Evolutionary conservation across 2,113 vertebrate species (phyloP), one percentile per base, ranked within the genome.

Genomic region (Channa argus): DNA sequence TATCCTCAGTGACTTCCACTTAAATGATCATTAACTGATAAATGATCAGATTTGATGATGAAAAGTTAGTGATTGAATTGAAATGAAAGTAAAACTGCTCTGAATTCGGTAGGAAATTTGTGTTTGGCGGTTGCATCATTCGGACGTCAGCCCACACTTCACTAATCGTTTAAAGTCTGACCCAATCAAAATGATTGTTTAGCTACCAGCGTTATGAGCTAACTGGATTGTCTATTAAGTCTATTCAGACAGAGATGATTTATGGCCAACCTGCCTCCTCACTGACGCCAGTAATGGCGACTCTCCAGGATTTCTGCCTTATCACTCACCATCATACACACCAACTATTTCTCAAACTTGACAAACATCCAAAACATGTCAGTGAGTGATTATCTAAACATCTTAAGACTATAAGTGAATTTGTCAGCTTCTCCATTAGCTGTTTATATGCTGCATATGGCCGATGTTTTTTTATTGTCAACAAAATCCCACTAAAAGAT

Each of bases 211-310:
- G 0, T 63, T 73, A 15, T 60, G 77, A 69, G 62, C 65, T 69
- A 85, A 82, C 87, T 69, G 70, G 61, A 81, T 71, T 63, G 45
- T 74, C 65, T 80, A 36, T 81, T 86, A 81, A 91, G 45, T 74
- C 65, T 80, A 36, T 81, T 86, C 83, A 91, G 84, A 80, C 83
- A 34, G 52, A 69, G 47, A 54, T 78, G 79, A 91, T 89, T 91
- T 89, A 90, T 69, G 70, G 71, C 77, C 56, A 46, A 49, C 73
- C 85, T 77, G 62, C 77, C 75, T 86, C 73, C 74, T 12, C 68
- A 55, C 82, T 83, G 91, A 89, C 77, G 80, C 85, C 86, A 88
- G 80, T 63, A 52, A 71, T 79, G 84, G 78, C 84, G 74, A 60
- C 68, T 80, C 53, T 75, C 75, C 79, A 80, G 75, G 64, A 76